These are phyloP conservation scores for Trichacis sp. DNA, from an alignment of 2,888 invertebrate species.

Conservation along the genomic window DNA sequence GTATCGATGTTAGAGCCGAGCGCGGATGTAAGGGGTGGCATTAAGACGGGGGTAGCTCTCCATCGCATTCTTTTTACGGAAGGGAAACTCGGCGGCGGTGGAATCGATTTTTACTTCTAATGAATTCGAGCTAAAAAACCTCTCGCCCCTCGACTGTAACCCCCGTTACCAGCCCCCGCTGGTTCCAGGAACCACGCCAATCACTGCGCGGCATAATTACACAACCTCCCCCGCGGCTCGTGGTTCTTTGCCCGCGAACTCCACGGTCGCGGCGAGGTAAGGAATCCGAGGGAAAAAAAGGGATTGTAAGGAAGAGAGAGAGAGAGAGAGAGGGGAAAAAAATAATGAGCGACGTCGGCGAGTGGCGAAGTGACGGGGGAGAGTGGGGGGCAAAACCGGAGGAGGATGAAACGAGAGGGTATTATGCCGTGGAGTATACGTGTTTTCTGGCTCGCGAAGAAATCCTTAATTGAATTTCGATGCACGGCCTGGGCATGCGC, in stretches of 20 bases:
- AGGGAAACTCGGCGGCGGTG: constrained; percentile 57
- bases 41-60: constrained; percentile 46
- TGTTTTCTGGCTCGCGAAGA: constrained; percentile 42
- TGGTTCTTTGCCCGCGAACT: constrained; percentile 56
- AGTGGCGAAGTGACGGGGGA: constrained; percentile 24
- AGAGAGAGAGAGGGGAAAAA: constrained; percentile 11
- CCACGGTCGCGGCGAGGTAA: constrained; percentile 46
- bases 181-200: constrained; percentile 67
- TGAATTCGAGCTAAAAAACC: constrained; percentile 68
- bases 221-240: constrained; percentile 57
- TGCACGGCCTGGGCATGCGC: constrained; percentile 41
- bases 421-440: constrained; percentile 25
- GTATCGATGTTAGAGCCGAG: constrained; percentile 46
- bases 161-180: constrained; percentile 45
- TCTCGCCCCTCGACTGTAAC: constrained; percentile 39
- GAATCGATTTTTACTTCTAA: constrained; percentile 68
- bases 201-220: constrained; percentile 68
- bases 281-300: neutral
- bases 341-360: constrained; percentile 1
- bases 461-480: constrained; percentile 47
- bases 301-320: constrained; percentile 9
- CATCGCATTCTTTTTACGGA: constrained; percentile 60
- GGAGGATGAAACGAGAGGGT: constrained; percentile 34
- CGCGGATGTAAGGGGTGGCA: constrained; percentile 28
- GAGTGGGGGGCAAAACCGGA: constrained; percentile 4